Conservation (phyloP, 2,113 vertebrate species). For the Cricetomys ansorgei region DNA sequence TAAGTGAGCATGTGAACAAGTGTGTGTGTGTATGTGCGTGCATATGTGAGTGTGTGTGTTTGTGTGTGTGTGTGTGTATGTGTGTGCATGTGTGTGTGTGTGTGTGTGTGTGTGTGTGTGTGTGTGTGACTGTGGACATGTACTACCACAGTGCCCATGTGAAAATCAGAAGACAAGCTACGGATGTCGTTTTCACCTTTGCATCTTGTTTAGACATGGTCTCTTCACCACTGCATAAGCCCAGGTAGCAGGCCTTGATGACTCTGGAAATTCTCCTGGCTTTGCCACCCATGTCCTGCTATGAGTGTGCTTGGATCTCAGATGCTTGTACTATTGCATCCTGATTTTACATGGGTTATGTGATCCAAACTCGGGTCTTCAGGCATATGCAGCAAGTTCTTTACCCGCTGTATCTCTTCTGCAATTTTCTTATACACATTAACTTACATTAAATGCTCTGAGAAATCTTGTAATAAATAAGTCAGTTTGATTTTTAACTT, state of each 20-base stretch:
- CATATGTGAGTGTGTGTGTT: not conserved
- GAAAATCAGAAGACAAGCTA: not conserved
- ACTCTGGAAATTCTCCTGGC: not conserved
- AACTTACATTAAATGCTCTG: conserved; percentile 2
- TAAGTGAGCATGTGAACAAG: not conserved
- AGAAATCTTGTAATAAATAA: conserved; percentile 35
- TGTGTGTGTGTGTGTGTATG: not conserved
- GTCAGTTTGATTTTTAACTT: conserved; percentile 9
- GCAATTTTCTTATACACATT: not conserved
- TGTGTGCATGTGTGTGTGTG: not conserved
- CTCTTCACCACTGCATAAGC: not conserved
- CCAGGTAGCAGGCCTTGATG: not conserved
- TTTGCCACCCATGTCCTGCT: not conserved
- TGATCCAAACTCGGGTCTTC: not conserved
- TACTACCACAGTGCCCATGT: too few species aligned
- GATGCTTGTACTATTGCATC: not conserved
- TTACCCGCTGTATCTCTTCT: not conserved
- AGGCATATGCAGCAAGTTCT: not conserved
- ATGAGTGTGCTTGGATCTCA: not conserved
- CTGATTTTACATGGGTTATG: not conserved
- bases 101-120: not conserved
- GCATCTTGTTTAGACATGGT: not conserved
- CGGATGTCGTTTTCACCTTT: not conserved
- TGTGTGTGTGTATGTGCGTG: not conserved
- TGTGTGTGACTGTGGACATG: not conserved